Percentiles rank a stretch among this genome's conserved stretches.
Evolutionary conservation across 2,888 invertebrate species (phyloP).

Genomic region (Pseudeuparius sepicola): DNA sequence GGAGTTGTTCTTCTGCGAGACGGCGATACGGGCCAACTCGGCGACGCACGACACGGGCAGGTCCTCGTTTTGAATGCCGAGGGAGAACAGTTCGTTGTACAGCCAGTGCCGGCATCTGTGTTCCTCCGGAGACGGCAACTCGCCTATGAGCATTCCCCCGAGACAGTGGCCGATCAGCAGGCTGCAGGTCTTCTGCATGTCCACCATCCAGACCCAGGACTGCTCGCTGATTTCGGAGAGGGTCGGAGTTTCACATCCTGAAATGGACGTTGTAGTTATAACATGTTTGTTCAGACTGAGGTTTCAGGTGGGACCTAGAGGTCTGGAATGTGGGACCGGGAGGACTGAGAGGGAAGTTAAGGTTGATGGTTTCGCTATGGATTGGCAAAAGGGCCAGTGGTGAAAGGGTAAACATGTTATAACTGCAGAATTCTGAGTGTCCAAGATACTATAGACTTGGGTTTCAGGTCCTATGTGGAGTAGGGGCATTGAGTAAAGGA

Average conservation of each 20-base stretch:
- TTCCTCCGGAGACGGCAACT: conserved; percentile 40
- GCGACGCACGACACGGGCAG: conserved; percentile 21
- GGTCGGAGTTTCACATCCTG: conserved; percentile 43
- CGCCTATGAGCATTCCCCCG: conserved; percentile 46
- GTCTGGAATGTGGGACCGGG: too few species aligned
- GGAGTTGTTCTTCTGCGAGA: neutral
- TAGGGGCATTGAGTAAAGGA: too few species aligned
- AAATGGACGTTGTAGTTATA: too few species aligned
- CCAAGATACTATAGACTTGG: too few species aligned
- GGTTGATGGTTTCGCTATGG: too few species aligned
- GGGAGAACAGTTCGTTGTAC: conserved; percentile 36
- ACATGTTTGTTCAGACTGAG: too few species aligned
- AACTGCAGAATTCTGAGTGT: too few species aligned
- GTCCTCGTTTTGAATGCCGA: conserved; percentile 29
- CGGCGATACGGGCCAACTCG: conserved; percentile 22
- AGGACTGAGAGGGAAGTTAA: too few species aligned
- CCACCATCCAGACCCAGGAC: conserved; percentile 49
- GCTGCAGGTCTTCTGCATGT: conserved; percentile 50
- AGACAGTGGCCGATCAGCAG: conserved; percentile 50
- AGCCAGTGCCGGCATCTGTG: conserved; percentile 40
- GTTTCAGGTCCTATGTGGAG: too few species aligned
- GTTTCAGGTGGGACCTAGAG: too few species aligned
- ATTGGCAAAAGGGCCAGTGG: too few species aligned
- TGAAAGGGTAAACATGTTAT: too few species aligned
- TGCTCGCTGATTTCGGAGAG: conserved; percentile 39